Percentiles rank a stretch among this genome's conserved stretches.
These are phyloP conservation scores for Phalacrocorax carbo DNA, from an alignment of 2,113 vertebrate species.

Conservation along the genomic window DNA sequence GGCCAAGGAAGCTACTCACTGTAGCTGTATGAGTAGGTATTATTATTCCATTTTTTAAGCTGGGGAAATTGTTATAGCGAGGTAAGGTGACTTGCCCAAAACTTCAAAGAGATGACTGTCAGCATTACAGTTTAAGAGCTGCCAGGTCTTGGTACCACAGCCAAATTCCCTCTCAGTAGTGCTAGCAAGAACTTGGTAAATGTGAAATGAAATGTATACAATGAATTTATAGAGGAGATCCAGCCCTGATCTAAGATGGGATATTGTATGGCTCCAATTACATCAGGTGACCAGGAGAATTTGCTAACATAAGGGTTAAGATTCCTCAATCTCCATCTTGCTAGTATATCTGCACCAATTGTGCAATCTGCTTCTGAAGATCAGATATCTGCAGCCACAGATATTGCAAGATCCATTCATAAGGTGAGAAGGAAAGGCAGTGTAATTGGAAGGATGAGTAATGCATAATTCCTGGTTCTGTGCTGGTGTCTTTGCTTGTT, in stretches of 20 bases:
- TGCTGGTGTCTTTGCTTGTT: neutral
- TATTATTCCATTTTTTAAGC: conserved; percentile 18
- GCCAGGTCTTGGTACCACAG: neutral
- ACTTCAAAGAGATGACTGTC: conserved; percentile 37
- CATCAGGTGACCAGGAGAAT: neutral
- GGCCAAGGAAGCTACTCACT: neutral
- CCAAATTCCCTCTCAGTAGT: neutral
- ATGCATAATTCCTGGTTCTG: conserved; percentile 31
- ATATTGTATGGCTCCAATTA: neutral
- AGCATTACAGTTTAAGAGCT: neutral
- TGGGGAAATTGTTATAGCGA: conserved; percentile 1
- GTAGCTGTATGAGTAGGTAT: neutral
- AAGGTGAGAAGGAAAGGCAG: conserved; percentile 29
- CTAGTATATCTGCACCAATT: neutral
- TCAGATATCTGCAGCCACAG: conserved; percentile 18
- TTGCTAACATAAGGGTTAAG: neutral
- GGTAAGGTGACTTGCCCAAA: conserved; percentile 6
- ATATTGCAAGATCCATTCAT: conserved; percentile 30
- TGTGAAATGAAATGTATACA: neutral
- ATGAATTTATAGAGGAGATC: neutral
- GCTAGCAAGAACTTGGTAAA: neutral
- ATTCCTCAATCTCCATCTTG: conserved; percentile 5
- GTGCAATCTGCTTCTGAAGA: conserved; percentile 18
- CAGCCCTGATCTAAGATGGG: neutral
- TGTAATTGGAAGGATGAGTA: conserved; percentile 44